Percentiles rank a stretch among this genome's conserved stretches.
These are phyloP conservation scores for Nephila pilipes DNA, from an alignment of 1,140 invertebrate genomes.

Conservation along the genomic window DNA sequence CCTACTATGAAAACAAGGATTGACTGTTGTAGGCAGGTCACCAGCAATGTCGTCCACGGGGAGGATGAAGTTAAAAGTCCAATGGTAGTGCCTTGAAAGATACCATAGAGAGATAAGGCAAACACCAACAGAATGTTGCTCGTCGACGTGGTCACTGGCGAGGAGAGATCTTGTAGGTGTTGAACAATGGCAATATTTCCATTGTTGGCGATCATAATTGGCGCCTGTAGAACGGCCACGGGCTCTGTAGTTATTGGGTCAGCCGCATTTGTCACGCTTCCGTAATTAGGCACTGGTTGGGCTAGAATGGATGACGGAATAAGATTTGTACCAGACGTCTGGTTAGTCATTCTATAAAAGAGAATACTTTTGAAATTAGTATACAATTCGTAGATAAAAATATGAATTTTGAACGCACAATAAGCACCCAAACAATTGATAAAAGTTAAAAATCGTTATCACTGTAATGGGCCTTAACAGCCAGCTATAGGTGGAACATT, in stretches of 20 bases:
- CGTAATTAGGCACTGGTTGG: slow-evolving; percentile 59
- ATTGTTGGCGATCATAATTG: neutral
- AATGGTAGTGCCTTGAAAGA: neutral
- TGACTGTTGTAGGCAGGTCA: neutral
- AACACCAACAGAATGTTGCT: neutral
- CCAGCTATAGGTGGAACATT: no score
- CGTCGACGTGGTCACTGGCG: slow-evolving; percentile 8
- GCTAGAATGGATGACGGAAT: neutral
- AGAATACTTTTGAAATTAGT: neutral
- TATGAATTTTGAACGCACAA: no score
- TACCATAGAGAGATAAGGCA: neutral
- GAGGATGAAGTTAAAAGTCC: neutral
- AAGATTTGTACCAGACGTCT: neutral
- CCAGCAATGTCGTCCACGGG: neutral
- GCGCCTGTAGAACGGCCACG: neutral
- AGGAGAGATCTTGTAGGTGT: neutral
- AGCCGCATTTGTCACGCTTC: neutral
- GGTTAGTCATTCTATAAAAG: neutral
- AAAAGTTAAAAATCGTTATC: no score
- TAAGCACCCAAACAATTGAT: no score
- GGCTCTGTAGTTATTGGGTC: neutral
- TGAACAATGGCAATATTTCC: neutral
- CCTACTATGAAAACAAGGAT: slow-evolving; percentile 32
- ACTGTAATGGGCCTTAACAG: no score
- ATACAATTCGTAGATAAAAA: no score